Evolutionary conservation across 2,113 vertebrate species (phyloP), one percentile per base, ranked within the genome.

Genomic region (Paradoxurus hermaphroditus): DNA sequence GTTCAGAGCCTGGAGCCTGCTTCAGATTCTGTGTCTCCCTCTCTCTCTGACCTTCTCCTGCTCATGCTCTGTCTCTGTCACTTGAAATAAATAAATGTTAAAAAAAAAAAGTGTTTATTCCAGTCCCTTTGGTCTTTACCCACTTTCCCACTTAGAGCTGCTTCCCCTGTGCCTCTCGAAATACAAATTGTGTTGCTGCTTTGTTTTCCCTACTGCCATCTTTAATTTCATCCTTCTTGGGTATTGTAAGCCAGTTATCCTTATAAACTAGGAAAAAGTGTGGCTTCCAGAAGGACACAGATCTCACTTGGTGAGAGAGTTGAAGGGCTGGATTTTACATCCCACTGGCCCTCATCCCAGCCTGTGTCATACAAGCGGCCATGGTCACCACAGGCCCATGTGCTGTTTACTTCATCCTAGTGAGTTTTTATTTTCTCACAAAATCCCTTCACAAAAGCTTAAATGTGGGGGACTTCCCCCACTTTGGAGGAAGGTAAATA

Each of bases 391-490:
- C 7, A n/a, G 44, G 19, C n/a, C 39, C 77, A 70, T 73, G 29
- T 85, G n/a, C 11, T 86, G 2, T 87, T 77, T 65, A 79, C 75
- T 63, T 89, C 65, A 53, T 51, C 12, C 44, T 78, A 67, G 53
- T 39, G 63, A 92, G 29, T 25, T 94, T 86, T 72, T 27, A 18
- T 4, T 27, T 44, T 31, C 78, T 62, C 11, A 39, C 2, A 72
- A 83, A 94, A 86, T 72, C 27, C 0, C 44, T 97, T 92, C 83
- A 15, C 3, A 68, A 77, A 89, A 94, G 8, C 59, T 89, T 78
- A 85, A 46, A 65, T 86, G 68, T 83, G 9, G 25, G 10, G 5
- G 59, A 14, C 25, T 12, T 49, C 29, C 62, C 36, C 36, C 16
- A 29, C 41, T 29, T 15, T 68, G 27, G 49, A 67, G 29, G 18